Evolutionary conservation across 2,888 invertebrate genomes (phyloP).

Genomic region (Acrocyrtus sp.): DNA sequence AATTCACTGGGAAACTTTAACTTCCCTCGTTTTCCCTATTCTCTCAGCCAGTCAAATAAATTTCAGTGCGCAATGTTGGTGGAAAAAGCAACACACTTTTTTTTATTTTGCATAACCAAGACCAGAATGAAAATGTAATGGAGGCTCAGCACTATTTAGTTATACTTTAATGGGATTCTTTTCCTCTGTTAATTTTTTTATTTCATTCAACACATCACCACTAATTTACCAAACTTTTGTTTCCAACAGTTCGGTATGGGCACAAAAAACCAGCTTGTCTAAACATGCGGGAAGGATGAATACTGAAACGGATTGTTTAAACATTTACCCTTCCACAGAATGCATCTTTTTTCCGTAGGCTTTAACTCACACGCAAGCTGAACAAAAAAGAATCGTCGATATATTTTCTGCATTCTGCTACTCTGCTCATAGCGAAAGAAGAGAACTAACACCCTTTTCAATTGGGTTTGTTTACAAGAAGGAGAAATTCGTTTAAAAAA

Average conservation of each 20-base stretch:
- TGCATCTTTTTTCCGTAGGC: too few relatives aligned
- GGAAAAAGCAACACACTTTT: not conserved
- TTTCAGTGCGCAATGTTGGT: not conserved
- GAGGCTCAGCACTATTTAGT: not conserved
- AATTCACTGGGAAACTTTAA: too few relatives aligned
- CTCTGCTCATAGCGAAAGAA: too few relatives aligned
- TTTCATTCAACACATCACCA: conserved; percentile 34
- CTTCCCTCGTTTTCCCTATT: too few relatives aligned
- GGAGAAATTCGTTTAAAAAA: conserved; percentile 22
- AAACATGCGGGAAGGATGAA: too few relatives aligned
- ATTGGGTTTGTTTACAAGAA: conserved; percentile 13
- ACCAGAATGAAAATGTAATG: not conserved
- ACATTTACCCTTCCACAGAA: conserved; percentile 1
- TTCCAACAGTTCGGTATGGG: too few relatives aligned
- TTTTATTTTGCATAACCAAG: not conserved
- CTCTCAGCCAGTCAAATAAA: not conserved
- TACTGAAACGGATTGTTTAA: conserved; percentile 11
- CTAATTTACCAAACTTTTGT: conserved; percentile 35
- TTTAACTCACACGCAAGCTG: too few relatives aligned
- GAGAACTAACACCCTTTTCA: too few relatives aligned
- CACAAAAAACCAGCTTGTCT: too few relatives aligned
- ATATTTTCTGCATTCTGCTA: too few relatives aligned
- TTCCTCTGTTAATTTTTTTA: conserved; percentile 19
- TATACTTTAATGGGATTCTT: too few relatives aligned
- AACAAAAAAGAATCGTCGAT: too few relatives aligned